Evolutionary conservation across 1,140 invertebrate genomes (phyloP).

Genomic region (Procambarus clarkii): DNA sequence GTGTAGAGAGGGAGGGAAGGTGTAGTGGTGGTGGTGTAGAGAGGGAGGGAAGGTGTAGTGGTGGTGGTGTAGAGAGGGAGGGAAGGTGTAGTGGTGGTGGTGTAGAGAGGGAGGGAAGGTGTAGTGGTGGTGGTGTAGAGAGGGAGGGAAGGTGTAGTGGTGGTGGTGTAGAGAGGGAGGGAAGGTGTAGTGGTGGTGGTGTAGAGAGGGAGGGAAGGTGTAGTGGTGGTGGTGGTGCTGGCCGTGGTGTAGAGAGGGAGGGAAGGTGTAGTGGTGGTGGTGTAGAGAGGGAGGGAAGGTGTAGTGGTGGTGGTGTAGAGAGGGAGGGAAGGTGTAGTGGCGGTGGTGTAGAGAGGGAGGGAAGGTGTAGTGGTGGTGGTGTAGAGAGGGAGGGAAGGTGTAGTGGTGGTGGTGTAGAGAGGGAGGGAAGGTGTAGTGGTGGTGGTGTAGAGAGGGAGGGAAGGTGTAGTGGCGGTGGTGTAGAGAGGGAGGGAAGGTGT

Average conservation of each 20-base stretch:
- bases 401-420: background rate
- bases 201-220: no score
- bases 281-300: background rate
- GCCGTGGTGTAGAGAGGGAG: background rate
- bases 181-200: background rate
- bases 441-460: background rate
- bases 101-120: background rate
- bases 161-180: no score
- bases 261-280: background rate
- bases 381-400: constrained; percentile 1
- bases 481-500: background rate
- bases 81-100: background rate
- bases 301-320: background rate
- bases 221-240: background rate
- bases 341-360: background rate
- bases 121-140: no score
- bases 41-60: no score
- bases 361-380: background rate
- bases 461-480: background rate
- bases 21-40: no score
- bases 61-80: no score
- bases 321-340: background rate
- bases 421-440: background rate
- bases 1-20: no score
- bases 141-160: background rate